Base-by-base conservation (phyloP, 2,888 invertebrate species). In the Crocallis elinguaria region DNA sequence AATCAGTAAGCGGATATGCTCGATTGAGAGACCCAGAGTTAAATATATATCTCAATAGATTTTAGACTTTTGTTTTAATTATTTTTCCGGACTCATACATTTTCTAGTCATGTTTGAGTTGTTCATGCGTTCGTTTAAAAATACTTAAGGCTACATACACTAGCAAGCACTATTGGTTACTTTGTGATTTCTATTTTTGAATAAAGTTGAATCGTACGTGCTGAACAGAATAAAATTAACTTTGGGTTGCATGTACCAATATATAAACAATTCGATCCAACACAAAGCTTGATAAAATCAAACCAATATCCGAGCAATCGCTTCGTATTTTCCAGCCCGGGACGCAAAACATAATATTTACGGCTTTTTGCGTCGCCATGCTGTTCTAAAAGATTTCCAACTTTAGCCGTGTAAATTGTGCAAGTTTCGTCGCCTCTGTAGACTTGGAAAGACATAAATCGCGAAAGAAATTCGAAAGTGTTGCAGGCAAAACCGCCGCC, bases 381-480 rank as follows among this genome's bases (percentile, higher is more conserved):
- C 56, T 62, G 59, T 45, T 63, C 57, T 23, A 23, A 49, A 64
- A 67, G 62, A 67, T 71, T 65, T 66, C 53, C 41, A 64, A 67
- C 61, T 62, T 64, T 49, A 53, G 44, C 54, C 29, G 51, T 62
- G 57, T 64, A 71, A 73, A 77, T 75, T 66, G 69, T 65, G 64
- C 63, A 77, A 76, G 66, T 76, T 74, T 60, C 64, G 59, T 56
- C 65, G 66, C 66, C 54, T 66, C 54, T 69, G 50, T 55, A 61
- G 52, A n/a, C n/a, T n/a, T n/a, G n/a, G n/a, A n/a, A n/a, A 59
- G 50, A 69, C 72, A 77, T 80, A 79, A 80, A 82, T 79, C 63
- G 69, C 37, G 12, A 74, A 76, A 79, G 75, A 79, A 82, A 81
- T 75, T 76, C 73, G 64, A 69, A 73, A 76, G 72, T 73, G 70